phyloP scores from a whole-genome alignment of 2,113 vertebrate genomes.

The Tachuris rubrigastra region DNA sequence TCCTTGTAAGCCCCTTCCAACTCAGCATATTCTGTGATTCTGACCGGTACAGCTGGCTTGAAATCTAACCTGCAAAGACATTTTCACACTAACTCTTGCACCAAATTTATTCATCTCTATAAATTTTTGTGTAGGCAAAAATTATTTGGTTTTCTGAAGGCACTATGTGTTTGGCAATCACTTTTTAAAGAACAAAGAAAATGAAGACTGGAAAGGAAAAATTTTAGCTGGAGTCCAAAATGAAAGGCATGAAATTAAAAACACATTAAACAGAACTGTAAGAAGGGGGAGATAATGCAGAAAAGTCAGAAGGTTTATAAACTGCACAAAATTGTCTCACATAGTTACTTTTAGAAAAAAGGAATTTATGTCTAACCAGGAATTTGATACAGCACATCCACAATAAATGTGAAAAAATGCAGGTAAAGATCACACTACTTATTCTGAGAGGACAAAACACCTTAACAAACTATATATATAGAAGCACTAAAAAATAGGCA shows the following conservation, averaged over 20 bases:
- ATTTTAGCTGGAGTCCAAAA: not conserved
- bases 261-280: not conserved
- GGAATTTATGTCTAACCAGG: not conserved
- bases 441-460: not conserved
- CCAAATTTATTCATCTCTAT: not conserved
- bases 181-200: not conserved
- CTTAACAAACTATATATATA: not conserved
- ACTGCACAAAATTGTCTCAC: not conserved
- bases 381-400: not conserved
- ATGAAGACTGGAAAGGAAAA: not conserved
- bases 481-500: not conserved
- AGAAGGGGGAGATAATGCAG: not conserved
- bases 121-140: not conserved
- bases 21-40: not conserved
- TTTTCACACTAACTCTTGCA: not conserved
- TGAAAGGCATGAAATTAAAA: not conserved
- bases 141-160: not conserved
- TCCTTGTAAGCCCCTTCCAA: not conserved
- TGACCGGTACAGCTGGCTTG: not conserved
- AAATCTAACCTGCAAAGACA: not conserved
- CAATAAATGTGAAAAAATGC: not conserved
- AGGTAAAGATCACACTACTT: not conserved
- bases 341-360: not conserved
- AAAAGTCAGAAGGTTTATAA: not conserved
- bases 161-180: accelerated